Conservation (phyloP, 2,797 vertebrate genomes). For the Mastacembelus armatus region DNA sequence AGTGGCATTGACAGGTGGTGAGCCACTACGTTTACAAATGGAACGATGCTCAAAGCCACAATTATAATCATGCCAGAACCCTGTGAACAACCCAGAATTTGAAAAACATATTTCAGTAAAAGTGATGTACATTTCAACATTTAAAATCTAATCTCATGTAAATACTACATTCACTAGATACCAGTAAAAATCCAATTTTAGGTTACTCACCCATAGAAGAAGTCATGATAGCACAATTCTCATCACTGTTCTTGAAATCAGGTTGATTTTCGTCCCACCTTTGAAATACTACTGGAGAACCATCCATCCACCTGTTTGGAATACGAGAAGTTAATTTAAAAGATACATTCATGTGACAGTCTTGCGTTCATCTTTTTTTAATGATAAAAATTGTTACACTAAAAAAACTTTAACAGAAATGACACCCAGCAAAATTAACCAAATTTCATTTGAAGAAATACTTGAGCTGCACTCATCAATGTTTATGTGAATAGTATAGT, state of each 20-base stretch:
- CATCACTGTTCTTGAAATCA: constrained; percentile 47
- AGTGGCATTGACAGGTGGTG: constrained; percentile 38
- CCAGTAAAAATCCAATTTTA: not conserved
- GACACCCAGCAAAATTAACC: not conserved
- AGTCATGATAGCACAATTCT: constrained; percentile 64
- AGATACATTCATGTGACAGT: not conserved
- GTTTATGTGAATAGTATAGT: not conserved
- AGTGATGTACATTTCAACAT: not conserved
- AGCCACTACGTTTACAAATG: constrained; percentile 61
- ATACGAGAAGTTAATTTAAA: not conserved
- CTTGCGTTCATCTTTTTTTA: not conserved
- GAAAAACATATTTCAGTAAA: not conserved
- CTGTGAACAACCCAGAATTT: constrained; percentile 27
- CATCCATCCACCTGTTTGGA: constrained; percentile 71
- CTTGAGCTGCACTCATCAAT: not conserved
- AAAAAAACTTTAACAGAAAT: not conserved
- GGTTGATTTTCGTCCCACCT: constrained; percentile 68
- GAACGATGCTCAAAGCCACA: constrained; percentile 21
- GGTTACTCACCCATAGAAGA: constrained; percentile 7
- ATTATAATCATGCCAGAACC: constrained; percentile 55
- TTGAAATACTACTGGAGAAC: constrained; percentile 55
- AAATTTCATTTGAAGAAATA: not conserved
- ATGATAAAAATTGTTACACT: not conserved
- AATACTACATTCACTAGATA: not conserved
- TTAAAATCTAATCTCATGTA: not conserved